phyloP scores from a whole-genome alignment of 2,797 vertebrate species.

The Paramormyrops hopkinsi region DNA sequence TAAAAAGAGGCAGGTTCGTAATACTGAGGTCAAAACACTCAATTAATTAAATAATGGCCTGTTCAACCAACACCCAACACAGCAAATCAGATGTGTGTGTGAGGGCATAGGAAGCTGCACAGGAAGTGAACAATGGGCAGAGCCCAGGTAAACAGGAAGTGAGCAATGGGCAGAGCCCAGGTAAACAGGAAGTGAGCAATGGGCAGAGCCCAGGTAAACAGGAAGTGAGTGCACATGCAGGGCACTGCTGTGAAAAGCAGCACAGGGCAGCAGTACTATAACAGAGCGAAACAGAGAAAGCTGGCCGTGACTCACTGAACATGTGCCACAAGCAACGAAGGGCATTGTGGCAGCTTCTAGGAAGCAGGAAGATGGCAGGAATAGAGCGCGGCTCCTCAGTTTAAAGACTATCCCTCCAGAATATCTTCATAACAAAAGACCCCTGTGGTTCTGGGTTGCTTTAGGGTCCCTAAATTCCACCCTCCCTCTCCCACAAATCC shows the following conservation, averaged over 20 bases:
- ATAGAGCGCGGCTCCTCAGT: background rate
- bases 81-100: background rate
- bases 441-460: background rate
- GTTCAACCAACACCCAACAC: background rate
- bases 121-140: background rate
- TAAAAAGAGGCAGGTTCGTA: too few relatives aligned
- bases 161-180: background rate
- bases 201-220: background rate
- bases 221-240: background rate
- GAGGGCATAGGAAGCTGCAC: background rate
- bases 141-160: background rate
- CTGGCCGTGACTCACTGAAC: background rate
- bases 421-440: background rate
- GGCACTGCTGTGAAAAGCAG: background rate
- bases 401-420: background rate
- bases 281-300: background rate
- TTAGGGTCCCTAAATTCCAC: background rate
- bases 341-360: too few relatives aligned
- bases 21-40: too few relatives aligned
- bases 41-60: background rate
- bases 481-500: too few relatives aligned
- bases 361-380: background rate
- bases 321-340: background rate
- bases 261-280: background rate
- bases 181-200: background rate